Evolutionary conservation across 2,113 vertebrate species (phyloP), one percentile per base, ranked within the genome.

Genomic region (Oxygymnocypris stewartii): DNA sequence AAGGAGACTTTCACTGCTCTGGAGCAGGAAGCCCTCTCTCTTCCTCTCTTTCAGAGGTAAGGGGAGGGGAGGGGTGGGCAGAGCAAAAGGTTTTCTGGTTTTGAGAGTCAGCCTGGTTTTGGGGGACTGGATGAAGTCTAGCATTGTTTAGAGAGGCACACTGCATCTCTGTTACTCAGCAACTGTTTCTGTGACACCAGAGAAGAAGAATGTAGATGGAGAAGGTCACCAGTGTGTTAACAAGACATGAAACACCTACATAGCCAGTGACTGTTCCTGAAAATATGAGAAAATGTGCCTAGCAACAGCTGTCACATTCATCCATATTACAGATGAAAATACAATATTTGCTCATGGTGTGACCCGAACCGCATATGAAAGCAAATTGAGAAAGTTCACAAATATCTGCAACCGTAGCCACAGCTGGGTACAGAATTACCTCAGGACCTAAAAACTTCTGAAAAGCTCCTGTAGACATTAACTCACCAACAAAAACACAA

Each of bases 71-170:
- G 63, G 18, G 44, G 9, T 0, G 84, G 81, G 65, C 76, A 86
- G 18, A 63, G 81, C n/a, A 51, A 80, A 84, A 84, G 69, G 67
- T 57, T 84, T 84, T 4, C 54, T 82, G 28, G 28, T 87, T 87
- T 61, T 37, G 82, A 81, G 71, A 82, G 77, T 84, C 61, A 59
- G 73, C 7, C 47, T 0, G 31, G 82, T 78, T 79, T 23, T 14
- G 57, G 88, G 89, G 75, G 44, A 67, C 61, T 90, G 84, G 91
- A 94, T 94, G 88, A 95, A 93, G 81, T 35, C 65, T 82, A 75
- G 69, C 90, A 93, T 93, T 94, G 93, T 93, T 91, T 90, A 82
- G 71, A 42, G 65, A 78, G 77, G 81, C 74, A 61, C 87, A 84
- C 81, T 80, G 75, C 40, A 67, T 67, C 81, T 88, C 75, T 75